phyloP scores from a whole-genome alignment of 1,140 invertebrate species.

The Pogonognathellus flavescens region DNA sequence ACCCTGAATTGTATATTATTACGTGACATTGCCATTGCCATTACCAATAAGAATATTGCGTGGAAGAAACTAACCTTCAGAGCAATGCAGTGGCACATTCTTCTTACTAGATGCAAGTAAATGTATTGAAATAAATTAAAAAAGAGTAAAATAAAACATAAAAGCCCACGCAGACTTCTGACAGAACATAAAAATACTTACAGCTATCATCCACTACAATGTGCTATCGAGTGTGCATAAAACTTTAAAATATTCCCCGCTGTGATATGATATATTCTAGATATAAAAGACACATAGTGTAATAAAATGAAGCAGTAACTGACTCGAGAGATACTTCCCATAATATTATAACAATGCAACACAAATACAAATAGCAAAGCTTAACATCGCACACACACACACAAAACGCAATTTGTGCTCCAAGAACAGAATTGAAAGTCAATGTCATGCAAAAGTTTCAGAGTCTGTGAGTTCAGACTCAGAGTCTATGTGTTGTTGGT shows the following conservation, averaged over 20 bases:
- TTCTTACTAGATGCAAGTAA: background rate
- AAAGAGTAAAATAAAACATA: slow-evolving; percentile 30
- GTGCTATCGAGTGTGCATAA: slow-evolving; percentile 29
- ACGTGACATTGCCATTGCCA: too few species aligned
- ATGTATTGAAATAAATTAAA: slow-evolving; percentile 45
- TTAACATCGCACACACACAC: background rate
- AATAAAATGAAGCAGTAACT: slow-evolving; percentile 25
- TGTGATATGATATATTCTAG: slow-evolving; percentile 35
- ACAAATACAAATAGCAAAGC: background rate
- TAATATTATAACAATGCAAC: background rate
- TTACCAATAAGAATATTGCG: too few species aligned
- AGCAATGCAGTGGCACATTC: background rate
- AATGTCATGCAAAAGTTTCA: slow-evolving; percentile 47
- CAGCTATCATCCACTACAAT: slow-evolving; percentile 17
- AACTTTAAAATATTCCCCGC: slow-evolving; percentile 25
- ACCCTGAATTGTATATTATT: too few species aligned
- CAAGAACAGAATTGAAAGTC: slow-evolving; percentile 21
- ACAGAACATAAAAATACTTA: slow-evolving; percentile 3
- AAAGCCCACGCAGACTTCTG: background rate
- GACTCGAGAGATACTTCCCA: background rate
- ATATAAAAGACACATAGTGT: slow-evolving; percentile 16
- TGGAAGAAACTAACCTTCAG: background rate
- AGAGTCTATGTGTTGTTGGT: background rate
- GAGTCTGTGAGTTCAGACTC: background rate
- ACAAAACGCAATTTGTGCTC: background rate